phyloP scores from a whole-genome alignment of 2,113 vertebrate genomes.

The Nerophis lumbriciformis region DNA sequence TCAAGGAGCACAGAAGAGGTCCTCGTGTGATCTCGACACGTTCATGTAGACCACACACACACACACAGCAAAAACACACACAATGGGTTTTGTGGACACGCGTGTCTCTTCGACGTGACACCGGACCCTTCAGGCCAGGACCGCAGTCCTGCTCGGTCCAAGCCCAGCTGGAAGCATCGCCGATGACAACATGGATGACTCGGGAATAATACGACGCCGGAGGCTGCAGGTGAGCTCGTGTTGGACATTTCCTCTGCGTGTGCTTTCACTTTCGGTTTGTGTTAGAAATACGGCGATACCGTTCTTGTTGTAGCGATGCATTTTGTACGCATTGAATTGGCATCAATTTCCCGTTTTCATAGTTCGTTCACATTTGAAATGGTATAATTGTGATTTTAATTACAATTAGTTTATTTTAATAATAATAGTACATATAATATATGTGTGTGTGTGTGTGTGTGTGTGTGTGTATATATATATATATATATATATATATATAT shows the following conservation, averaged over 20 bases:
- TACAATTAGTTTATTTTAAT: no score
- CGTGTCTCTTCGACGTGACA: conserved; percentile 43
- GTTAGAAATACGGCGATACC: no score
- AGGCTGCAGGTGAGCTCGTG: conserved; percentile 72
- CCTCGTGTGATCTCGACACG: background rate
- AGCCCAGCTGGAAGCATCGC: conserved; percentile 13
- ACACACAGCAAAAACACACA: background rate
- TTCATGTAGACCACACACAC: background rate
- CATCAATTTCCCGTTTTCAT: no score
- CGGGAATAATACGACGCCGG: conserved; percentile 74
- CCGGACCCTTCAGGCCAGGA: conserved; percentile 22
- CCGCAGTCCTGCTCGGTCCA: conserved; percentile 25
- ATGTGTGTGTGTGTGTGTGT: no score
- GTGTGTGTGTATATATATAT: no score
- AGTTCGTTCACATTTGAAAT: no score
- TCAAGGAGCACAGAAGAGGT: conserved; percentile 38
- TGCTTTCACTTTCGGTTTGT: no score
- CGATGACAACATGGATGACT: conserved; percentile 69
- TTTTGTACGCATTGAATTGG: no score
- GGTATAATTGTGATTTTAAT: no score
- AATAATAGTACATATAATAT: no score
- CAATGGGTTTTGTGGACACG: conserved; percentile 8
- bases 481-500: no score
- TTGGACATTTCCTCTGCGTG: background rate
- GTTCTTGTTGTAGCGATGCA: no score